Conservation (phyloP, 37 sponge, comb jelly and placozoan species). For the Crambe crambe region DNA sequence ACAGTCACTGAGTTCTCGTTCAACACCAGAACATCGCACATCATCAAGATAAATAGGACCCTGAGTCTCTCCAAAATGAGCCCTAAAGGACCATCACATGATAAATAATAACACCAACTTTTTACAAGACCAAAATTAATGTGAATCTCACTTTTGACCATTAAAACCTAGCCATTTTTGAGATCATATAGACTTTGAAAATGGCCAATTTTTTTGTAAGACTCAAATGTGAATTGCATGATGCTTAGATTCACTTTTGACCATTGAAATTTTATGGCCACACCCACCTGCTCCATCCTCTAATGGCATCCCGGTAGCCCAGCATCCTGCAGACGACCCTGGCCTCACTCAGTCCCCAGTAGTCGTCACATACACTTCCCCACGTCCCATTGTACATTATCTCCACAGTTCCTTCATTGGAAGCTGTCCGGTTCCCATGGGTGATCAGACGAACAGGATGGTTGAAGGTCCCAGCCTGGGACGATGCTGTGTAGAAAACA, state of each 20-base stretch:
- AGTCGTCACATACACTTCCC: slow-evolving; percentile 71
- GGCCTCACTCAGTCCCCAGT: slow-evolving; percentile 58
- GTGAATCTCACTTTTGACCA: too few relatives aligned
- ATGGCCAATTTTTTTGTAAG: too few relatives aligned
- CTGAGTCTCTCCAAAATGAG: slow-evolving; percentile 23
- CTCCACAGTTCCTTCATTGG: slow-evolving; percentile 51
- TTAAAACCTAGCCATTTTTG: too few relatives aligned
- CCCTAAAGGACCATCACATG: too few relatives aligned
- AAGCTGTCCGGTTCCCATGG: neutral
- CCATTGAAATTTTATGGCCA: neutral
- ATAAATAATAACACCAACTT: too few relatives aligned
- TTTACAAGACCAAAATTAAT: too few relatives aligned
- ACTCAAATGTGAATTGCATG: too few relatives aligned
- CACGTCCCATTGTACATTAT: slow-evolving; percentile 53
- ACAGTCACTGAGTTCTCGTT: slow-evolving; percentile 39
- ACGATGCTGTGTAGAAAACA: too few relatives aligned
- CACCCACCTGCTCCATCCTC: slow-evolving; percentile 15
- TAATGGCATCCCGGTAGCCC: slow-evolving; percentile 22
- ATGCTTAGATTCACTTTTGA: too few relatives aligned
- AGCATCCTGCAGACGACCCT: slow-evolving; percentile 59
- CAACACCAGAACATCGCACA: slow-evolving; percentile 53
- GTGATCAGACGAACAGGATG: slow-evolving; percentile 28
- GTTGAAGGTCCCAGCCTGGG: neutral
- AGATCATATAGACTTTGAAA: too few relatives aligned
- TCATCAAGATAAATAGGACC: slow-evolving; percentile 51